These are phyloP conservation scores for Catharus minimus DNA, from an alignment of 2,113 vertebrate species.

Conservation along the genomic window DNA sequence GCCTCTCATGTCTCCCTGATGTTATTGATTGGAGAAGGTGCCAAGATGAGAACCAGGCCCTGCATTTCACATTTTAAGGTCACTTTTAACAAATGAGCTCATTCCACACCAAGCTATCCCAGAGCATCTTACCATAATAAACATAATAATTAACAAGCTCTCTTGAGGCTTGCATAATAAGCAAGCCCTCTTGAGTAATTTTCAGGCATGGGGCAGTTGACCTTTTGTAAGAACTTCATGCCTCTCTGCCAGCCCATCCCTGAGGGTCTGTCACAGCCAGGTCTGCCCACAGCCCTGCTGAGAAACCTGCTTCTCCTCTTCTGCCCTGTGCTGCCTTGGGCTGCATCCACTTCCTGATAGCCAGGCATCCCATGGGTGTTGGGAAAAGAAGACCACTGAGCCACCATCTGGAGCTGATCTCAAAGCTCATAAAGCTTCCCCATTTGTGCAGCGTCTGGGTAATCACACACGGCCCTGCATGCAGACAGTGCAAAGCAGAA, in stretches of 20 bases:
- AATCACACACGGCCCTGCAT: neutral
- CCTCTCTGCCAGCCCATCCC: neutral
- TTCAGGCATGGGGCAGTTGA: neutral
- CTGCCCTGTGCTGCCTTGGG: neutral
- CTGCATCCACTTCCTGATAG: neutral
- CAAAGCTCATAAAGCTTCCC: neutral
- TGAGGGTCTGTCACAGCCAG: neutral
- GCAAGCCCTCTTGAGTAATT: neutral
- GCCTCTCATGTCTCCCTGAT: neutral
- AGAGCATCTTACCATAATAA: neutral
- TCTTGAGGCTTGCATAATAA: neutral
- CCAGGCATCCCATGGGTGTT: neutral
- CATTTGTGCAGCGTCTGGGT: neutral
- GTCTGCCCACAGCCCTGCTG: neutral
- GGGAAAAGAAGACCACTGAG: neutral
- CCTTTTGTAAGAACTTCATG: neutral
- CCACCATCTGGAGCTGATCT: neutral
- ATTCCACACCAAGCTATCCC: neutral
- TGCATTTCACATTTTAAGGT: neutral
- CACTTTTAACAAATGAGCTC: neutral
- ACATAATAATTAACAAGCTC: neutral
- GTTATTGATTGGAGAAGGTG: neutral
- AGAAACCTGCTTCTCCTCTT: neutral
- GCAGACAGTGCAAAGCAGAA: neutral
- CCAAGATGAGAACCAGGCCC: neutral